These are phyloP conservation scores for Acanthoscelides obtectus DNA, from an alignment of 2,888 invertebrate species.

Conservation along the genomic window DNA sequence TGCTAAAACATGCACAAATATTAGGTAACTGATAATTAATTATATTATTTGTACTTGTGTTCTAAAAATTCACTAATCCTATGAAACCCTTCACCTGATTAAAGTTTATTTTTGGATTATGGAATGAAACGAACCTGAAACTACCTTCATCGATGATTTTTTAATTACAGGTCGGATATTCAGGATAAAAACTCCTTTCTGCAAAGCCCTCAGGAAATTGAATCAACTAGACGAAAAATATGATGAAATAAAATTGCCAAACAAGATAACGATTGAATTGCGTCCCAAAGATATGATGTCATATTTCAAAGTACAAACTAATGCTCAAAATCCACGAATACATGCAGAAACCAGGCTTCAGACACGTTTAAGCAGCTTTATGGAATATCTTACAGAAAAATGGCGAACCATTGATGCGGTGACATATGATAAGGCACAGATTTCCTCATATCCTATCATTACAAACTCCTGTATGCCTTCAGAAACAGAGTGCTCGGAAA, in stretches of 20 bases:
- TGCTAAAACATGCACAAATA: no score
- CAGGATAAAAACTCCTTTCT: constrained; percentile 88
- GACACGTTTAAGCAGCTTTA: constrained; percentile 64
- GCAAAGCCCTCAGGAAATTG: constrained; percentile 79
- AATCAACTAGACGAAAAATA: constrained; percentile 80
- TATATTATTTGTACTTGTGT: no score
- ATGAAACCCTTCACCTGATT: no score
- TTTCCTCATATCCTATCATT: constrained; percentile 26
- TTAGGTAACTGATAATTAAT: no score
- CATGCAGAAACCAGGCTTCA: constrained; percentile 70
- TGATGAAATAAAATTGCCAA: constrained; percentile 72
- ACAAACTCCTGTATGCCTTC: constrained; percentile 31
- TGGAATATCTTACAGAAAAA: constrained; percentile 67
- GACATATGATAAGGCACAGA: constrained; percentile 36
- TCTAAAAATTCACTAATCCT: no score
- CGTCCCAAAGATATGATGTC: constrained; percentile 73
- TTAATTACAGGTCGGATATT: constrained; percentile 45
- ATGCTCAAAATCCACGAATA: constrained; percentile 87
- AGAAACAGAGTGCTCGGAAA: constrained; percentile 27
- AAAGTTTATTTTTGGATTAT: no score
- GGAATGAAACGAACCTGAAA: no score
- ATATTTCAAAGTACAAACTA: constrained; percentile 78
- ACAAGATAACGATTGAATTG: constrained; percentile 69
- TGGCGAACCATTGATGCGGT: constrained; percentile 60
- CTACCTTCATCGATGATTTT: no score